These are phyloP conservation scores for Buathra laborator DNA, from an alignment of 2,888 invertebrate species.

Conservation along the genomic window DNA sequence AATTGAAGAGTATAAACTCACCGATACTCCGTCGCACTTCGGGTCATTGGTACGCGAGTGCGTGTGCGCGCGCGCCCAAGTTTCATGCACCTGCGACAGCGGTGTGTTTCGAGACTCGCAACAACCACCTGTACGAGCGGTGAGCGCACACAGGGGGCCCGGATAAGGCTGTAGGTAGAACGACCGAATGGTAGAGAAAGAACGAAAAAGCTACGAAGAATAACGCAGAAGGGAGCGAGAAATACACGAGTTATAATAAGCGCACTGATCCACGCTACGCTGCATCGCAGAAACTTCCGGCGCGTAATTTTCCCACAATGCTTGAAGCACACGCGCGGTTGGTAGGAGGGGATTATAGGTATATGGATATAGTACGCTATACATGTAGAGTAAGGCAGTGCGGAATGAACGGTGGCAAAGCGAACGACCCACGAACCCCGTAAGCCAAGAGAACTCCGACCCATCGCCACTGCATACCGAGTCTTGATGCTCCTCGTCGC, in stretches of 20 bases:
- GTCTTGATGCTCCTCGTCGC: not conserved
- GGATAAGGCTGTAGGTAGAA: constrained; percentile 31
- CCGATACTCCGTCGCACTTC: not conserved
- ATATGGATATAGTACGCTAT: not conserved
- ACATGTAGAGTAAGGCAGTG: constrained; percentile 2
- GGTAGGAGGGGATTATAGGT: constrained; percentile 7
- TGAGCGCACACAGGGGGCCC: constrained; percentile 37
- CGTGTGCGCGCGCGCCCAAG: not conserved
- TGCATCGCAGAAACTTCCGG: constrained; percentile 76
- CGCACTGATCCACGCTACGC: constrained; percentile 72
- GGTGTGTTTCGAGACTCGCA: constrained; percentile 13
- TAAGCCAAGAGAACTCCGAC: constrained; percentile 16
- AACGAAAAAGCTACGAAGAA: constrained; percentile 19
- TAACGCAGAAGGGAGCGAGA: constrained; percentile 23
- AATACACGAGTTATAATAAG: constrained; percentile 72
- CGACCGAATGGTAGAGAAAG: constrained; percentile 15
- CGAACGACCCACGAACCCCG: constrained; percentile 16
- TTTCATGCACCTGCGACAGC: constrained; percentile 44
- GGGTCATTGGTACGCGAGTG: not conserved
- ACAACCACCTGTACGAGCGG: constrained; percentile 61
- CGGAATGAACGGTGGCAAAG: constrained; percentile 19
- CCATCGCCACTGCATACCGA: not conserved
- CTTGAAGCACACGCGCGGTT: constrained; percentile 37
- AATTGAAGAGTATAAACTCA: not conserved
- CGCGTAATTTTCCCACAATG: constrained; percentile 74